These are phyloP conservation scores for Microplitis demolitor DNA, from an alignment of 1,140 invertebrate species.

Conservation along the genomic window DNA sequence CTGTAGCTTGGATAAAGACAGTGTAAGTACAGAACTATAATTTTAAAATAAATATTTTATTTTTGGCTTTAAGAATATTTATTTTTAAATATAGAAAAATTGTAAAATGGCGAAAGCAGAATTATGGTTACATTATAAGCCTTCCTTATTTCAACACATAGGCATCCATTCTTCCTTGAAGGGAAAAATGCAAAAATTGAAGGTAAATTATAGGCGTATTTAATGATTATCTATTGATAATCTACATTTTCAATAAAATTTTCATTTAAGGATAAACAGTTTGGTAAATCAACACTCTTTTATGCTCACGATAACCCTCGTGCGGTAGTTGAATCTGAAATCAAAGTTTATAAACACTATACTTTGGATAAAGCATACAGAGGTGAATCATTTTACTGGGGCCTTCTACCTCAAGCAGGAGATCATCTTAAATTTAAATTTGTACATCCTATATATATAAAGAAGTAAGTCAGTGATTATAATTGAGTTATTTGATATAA, in stretches of 20 bases:
- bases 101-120: conserved; percentile 81
- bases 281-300: conserved; percentile 84
- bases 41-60: background rate
- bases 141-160: conserved; percentile 95
- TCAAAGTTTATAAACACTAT: conserved; percentile 86
- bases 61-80: conserved; percentile 23
- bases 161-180: conserved; percentile 93
- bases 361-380: conserved; percentile 82
- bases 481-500: too few relatives aligned
- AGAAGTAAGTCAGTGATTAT: conserved; percentile 66
- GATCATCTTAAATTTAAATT: conserved; percentile 86
- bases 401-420: conserved; percentile 80
- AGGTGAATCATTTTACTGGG: conserved; percentile 94
- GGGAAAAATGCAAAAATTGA: conserved; percentile 96
- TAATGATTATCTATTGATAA: background rate
- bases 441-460: conserved; percentile 73
- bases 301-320: conserved; percentile 82
- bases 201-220: conserved; percentile 66
- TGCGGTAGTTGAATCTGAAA: conserved; percentile 74
- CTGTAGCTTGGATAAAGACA: conserved; percentile 84
- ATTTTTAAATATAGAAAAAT: conserved; percentile 71
- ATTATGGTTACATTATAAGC: conserved; percentile 87
- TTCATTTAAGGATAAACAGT: conserved; percentile 81
- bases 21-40: conserved; percentile 64
- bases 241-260: conserved; percentile 31